phyloP scores from a whole-genome alignment of 2,797 vertebrate genomes.

The Buphagus erythrorhynchus region DNA sequence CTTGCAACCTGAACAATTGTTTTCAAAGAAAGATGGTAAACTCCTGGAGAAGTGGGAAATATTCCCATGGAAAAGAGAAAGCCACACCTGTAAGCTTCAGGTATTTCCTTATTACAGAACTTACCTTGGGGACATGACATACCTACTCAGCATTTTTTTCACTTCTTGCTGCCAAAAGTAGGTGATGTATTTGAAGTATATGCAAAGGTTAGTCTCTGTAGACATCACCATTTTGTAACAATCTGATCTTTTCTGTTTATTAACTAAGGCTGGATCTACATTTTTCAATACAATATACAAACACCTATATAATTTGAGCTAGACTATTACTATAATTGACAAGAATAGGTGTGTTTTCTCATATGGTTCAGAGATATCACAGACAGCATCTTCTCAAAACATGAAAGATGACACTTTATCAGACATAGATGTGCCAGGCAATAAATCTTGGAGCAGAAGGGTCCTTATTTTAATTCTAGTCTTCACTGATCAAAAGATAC shows the following conservation, averaged over 20 bases:
- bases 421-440: not conserved
- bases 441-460: conserved; percentile 25
- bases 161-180: not conserved
- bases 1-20: not conserved
- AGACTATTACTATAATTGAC: not conserved
- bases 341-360: not conserved
- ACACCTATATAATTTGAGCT: not conserved
- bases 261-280: not conserved
- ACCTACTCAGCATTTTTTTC: not conserved
- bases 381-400: not conserved
- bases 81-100: not conserved
- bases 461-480: conserved; percentile 17
- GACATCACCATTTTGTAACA: not conserved
- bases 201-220: not conserved
- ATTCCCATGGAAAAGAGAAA: not conserved
- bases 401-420: not conserved
- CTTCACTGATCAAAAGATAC: not conserved
- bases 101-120: not conserved
- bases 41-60: not conserved
- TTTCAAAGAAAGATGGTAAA: not conserved
- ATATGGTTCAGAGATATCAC: not conserved
- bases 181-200: not conserved
- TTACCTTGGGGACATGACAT: not conserved
- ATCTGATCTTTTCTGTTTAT: not conserved
- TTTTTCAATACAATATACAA: not conserved